phyloP scores from a whole-genome alignment of 2,888 invertebrate species.

The Erpobdella octoculata region DNA sequence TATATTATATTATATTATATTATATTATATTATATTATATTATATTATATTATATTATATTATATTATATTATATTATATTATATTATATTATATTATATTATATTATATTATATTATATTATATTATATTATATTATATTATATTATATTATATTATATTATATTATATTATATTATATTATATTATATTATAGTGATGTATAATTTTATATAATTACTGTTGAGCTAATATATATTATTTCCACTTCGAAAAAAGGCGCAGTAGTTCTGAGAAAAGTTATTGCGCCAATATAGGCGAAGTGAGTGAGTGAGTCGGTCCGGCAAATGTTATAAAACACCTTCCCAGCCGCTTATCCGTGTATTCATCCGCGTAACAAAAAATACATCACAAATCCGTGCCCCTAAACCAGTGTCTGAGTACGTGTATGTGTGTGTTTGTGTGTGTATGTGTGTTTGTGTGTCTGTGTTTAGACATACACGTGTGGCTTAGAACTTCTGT shows the following conservation, averaged over 20 bases:
- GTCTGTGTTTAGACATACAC: no score
- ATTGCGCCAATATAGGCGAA: background rate
- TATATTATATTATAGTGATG: background rate
- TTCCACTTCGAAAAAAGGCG: background rate
- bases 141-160: background rate
- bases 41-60: background rate
- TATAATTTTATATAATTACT: no score
- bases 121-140: background rate
- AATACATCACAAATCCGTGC: background rate
- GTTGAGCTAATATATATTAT: no score
- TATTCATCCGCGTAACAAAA: background rate
- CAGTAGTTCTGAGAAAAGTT: background rate
- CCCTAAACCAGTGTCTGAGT: background rate
- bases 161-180: background rate
- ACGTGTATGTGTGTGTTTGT: background rate
- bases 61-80: background rate
- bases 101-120: background rate
- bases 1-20: background rate
- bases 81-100: background rate
- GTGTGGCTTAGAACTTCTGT: no score
- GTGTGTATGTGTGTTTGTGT: background rate
- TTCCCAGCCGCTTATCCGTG: background rate
- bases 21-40: background rate
- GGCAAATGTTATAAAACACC: constrained; percentile 7
- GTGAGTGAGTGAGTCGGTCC: constrained; percentile 5